Percentiles rank a stretch among this genome's conserved stretches.
These are phyloP conservation scores for Salvelinus sp. DNA, from an alignment of 2,113 vertebrate genomes.

Conservation along the genomic window DNA sequence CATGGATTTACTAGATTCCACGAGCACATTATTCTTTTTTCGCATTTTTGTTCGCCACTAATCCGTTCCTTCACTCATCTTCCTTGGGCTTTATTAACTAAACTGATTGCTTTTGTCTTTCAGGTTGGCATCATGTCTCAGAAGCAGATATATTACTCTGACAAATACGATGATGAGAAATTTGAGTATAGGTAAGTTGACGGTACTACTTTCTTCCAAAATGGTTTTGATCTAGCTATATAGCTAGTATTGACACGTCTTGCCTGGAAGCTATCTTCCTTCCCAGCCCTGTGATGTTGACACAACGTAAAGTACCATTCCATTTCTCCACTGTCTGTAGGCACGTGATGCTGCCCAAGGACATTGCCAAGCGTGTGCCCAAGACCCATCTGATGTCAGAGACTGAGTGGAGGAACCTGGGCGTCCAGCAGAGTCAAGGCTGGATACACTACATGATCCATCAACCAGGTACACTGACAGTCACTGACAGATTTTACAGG, in stretches of 20 bases:
- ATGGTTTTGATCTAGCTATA: too few relatives aligned
- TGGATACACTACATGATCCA: conserved; percentile 99
- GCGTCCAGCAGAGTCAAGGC: conserved; percentile 95
- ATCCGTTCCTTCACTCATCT: too few relatives aligned
- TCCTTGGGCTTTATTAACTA: too few relatives aligned
- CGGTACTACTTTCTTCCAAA: too few relatives aligned
- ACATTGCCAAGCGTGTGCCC: conserved; percentile 92
- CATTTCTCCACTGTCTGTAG: conserved; percentile 56
- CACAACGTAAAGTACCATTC: background rate
- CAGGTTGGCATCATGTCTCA: conserved; percentile 78
- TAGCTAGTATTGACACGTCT: background rate
- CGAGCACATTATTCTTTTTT: too few relatives aligned
- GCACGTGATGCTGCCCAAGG: conserved; percentile 96
- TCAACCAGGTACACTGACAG: conserved; percentile 81
- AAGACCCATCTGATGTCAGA: conserved; percentile 95
- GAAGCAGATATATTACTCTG: conserved; percentile 94
- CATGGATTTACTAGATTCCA: too few relatives aligned
- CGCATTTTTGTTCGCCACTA: too few relatives aligned
- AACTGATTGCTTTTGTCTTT: conserved; percentile 9
- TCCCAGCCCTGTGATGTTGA: background rate
- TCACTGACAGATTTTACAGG: too few relatives aligned
- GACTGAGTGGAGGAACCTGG: conserved; percentile 93
- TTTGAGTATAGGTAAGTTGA: conserved; percentile 86
- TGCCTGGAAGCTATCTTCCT: background rate
- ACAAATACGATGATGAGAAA: conserved; percentile 92